phyloP scores from a whole-genome alignment of 2,888 invertebrate species.

The Onthophagus sagittarius region DNA sequence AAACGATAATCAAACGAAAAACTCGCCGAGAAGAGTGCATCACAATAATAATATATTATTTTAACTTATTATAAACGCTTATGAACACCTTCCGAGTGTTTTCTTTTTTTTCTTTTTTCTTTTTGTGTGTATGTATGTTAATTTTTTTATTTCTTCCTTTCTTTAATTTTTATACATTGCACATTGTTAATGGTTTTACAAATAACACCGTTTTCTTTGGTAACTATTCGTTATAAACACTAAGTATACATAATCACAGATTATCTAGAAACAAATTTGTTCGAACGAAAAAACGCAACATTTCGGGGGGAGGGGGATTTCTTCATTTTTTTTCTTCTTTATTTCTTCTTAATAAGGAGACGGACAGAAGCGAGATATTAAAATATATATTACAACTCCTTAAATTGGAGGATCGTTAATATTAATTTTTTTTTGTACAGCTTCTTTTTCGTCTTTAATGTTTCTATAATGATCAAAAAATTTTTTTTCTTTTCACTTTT shows the following conservation, averaged over 20 bases:
- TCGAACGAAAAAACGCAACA: constrained; percentile 24
- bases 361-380: constrained; percentile 35
- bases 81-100: constrained; percentile 31
- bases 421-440: constrained; percentile 29
- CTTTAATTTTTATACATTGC: constrained; percentile 31
- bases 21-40: constrained; percentile 16
- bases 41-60: constrained; percentile 18
- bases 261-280: constrained; percentile 41
- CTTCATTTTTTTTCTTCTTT: no score
- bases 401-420: constrained; percentile 25
- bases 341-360: no score
- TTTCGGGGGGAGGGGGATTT: constrained; percentile 7
- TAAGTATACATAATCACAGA: constrained; percentile 48
- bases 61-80: constrained; percentile 8
- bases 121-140: no score
- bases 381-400: constrained; percentile 34
- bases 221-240: constrained; percentile 39
- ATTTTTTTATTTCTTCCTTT: not conserved
- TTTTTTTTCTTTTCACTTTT: constrained; percentile 8
- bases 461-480: not conserved
- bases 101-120: no score
- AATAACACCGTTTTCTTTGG: constrained; percentile 40
- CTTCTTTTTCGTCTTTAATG: constrained; percentile 15
- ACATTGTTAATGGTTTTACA: constrained; percentile 34
- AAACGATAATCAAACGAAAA: constrained; percentile 10